phyloP scores from a whole-genome alignment of 1,140 invertebrate genomes.

The Pseudomyrmex flavicornis region DNA sequence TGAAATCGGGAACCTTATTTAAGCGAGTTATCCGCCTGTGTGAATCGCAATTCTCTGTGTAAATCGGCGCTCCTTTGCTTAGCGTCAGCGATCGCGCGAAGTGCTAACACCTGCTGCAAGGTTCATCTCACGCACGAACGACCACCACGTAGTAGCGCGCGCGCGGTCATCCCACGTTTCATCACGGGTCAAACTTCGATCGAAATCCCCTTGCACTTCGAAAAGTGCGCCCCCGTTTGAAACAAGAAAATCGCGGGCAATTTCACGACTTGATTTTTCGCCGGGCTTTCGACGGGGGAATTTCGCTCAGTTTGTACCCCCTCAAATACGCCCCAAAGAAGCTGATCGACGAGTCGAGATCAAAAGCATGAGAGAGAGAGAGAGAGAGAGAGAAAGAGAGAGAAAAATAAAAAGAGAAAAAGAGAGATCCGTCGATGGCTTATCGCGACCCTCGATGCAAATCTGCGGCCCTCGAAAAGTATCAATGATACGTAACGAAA shows the following conservation, averaged over 20 bases:
- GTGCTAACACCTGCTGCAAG: not conserved
- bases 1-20: constrained; percentile 20
- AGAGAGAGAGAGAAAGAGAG: not conserved
- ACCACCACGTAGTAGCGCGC: not conserved
- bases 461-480: too few species aligned
- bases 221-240: not conserved
- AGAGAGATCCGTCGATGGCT: not conserved
- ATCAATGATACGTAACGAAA: too few species aligned
- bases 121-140: constrained; percentile 9
- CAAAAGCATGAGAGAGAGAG: not conserved
- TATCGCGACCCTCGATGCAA: too few species aligned
- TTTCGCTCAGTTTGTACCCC: not conserved
- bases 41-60: constrained; percentile 18
- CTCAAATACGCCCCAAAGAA: not conserved
- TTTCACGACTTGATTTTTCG: constrained; percentile 23
- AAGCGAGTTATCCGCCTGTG: not conserved
- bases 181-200: constrained; percentile 45
- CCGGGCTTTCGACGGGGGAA: not conserved
- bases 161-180: not conserved
- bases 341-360: not conserved
- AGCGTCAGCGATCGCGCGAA: constrained; percentile 15
- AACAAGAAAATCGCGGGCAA: constrained; percentile 14
- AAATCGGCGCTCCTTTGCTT: constrained; percentile 14
- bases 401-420: not conserved
- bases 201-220: constrained; percentile 5